phyloP scores from a whole-genome alignment of 30 jellyfish, hydroid and myxozoan genomes.

The Phacellophora camtschatica region DNA sequence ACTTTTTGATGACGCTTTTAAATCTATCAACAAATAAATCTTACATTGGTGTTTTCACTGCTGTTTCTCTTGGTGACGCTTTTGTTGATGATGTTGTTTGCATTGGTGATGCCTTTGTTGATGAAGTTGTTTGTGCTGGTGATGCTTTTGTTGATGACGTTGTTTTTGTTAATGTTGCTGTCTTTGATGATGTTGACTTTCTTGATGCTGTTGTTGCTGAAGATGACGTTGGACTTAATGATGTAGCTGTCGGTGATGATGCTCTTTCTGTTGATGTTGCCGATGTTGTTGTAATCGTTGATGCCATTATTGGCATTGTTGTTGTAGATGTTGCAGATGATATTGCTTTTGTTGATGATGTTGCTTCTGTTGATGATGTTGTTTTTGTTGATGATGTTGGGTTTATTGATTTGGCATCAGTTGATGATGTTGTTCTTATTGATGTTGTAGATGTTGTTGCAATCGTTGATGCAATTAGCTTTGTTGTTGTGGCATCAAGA shows the following conservation, averaged over 20 bases:
- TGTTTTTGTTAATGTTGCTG: constrained; percentile 2
- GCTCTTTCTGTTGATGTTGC: neutral
- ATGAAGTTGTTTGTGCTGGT: constrained; percentile 3
- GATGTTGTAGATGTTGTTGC: neutral
- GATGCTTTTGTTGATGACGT: constrained; percentile 11
- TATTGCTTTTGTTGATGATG: neutral
- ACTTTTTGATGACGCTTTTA: no score
- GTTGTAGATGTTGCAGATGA: neutral
- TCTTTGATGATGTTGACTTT: constrained; percentile 1
- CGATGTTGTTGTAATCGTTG: neutral
- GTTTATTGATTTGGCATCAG: neutral
- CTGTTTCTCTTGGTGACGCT: neutral
- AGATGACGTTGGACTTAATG: neutral
- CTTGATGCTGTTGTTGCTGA: neutral
- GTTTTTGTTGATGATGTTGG: constrained; percentile 16
- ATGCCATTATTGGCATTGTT: neutral
- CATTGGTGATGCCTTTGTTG: neutral
- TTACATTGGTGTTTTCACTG: no score
- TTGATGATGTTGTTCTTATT: neutral
- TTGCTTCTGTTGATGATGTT: neutral
- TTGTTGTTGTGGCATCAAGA: neutral
- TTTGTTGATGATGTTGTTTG: neutral
- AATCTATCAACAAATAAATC: no score
- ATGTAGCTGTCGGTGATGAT: neutral
- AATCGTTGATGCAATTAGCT: no score